Evolutionary conservation across 37 sponge, comb jelly and placozoan genomes (phyloP), one percentile per base, ranked within the genome.

Genomic region (Crambe crambe): DNA sequence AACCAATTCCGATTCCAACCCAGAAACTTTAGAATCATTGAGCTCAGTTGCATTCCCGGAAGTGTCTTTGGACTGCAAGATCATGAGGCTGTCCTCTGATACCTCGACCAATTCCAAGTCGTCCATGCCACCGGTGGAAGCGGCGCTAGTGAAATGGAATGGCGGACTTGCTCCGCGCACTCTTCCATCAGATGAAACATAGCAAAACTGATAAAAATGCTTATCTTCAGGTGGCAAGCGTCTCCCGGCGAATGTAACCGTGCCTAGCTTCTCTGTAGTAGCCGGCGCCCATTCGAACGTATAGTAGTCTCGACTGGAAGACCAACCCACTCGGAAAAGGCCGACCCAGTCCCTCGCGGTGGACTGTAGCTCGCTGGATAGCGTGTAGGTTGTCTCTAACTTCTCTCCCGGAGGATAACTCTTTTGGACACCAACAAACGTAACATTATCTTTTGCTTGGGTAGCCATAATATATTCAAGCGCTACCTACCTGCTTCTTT

Each of bases 301-400:
- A 79, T 93, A 94, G 75, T 91, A 94, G 74, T 94, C 95, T 4
- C 89, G 57, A 4, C 70, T 79, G 8, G 95, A 91, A 34, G 75
- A 58, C 84, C 93, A 94, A 6, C 95, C 95, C 30, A 94, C 95
- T 1, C 75, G 66, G 62, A 89, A 94, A 20, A 94, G 60, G 0
- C 95, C 95, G 2, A 94, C 79, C 95, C 95, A 94, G 65, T 94
- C 95, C 31, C 95, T 65, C 8, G 78, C n/a, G 25, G 83, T 21
- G 2, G 72, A 15, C 21, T 59, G 22, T 3, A 77, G 37, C 2
- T 72, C 82, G 3, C 68, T 31, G 0, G 60, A 29, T 22, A 83
- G 21, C 1, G 58, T 9, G 77, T 84, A 86, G 26, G 22, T 17
- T 4, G 76, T 56, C 0, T 2, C n/a, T 0, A 90, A 44, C 0